These are phyloP conservation scores for Lasiurus cinereus DNA, from an alignment of 2,113 vertebrate species.

Conservation along the genomic window DNA sequence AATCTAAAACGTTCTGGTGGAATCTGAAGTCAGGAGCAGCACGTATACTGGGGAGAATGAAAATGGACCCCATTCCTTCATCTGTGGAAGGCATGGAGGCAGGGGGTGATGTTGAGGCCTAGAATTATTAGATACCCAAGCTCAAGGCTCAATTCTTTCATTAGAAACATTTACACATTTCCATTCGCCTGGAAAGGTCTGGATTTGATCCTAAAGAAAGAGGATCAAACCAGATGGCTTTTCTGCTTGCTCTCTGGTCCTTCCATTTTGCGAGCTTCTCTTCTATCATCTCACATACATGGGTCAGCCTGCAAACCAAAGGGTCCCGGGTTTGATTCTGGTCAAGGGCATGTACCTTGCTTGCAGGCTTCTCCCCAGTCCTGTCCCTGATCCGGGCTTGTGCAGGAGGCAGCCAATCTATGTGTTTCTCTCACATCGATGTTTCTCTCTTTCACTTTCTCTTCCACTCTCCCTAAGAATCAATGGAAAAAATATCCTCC, in stretches of 20 bases:
- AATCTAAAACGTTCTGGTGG: slow-evolving; percentile 41
- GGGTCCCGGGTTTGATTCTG: too few species aligned
- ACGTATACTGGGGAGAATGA: background rate
- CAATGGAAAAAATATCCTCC: too few species aligned
- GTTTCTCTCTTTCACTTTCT: too few species aligned
- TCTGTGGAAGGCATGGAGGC: background rate
- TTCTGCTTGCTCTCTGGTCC: background rate
- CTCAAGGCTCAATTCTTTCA: background rate
- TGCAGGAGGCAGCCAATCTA: too few species aligned
- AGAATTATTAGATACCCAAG: background rate
- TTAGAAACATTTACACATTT: slow-evolving; percentile 34
- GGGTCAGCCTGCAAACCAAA: too few species aligned
- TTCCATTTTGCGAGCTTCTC: background rate
- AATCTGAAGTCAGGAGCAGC: background rate
- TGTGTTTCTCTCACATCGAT: too few species aligned
- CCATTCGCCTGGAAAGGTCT: slow-evolving; percentile 23
- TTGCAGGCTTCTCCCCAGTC: too few species aligned
- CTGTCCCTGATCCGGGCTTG: too few species aligned
- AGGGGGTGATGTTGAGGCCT: background rate
- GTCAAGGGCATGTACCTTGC: too few species aligned
- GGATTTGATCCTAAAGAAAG: slow-evolving; percentile 1
- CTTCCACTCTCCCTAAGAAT: too few species aligned
- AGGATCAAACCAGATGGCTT: background rate
- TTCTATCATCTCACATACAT: background rate
- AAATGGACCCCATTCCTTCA: background rate